Conservation (phyloP, 2,797 vertebrate genomes). For the Hozukius guyotensis region DNA sequence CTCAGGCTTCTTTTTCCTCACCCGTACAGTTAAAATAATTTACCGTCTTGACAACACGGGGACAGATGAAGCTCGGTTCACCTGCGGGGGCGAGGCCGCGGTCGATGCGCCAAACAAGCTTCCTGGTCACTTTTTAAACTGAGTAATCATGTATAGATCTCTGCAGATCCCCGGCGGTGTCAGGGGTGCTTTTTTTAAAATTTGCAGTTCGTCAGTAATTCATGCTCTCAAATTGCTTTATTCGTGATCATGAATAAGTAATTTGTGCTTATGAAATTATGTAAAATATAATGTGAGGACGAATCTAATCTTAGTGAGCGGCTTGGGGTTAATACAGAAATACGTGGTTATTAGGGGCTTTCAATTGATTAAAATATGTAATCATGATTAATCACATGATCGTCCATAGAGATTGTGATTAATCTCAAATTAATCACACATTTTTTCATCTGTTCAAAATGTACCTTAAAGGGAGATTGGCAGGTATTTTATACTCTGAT, state of each 20-base stretch:
- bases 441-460: too few relatives aligned
- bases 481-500: too few relatives aligned
- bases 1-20: constrained; percentile 26
- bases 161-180: not conserved
- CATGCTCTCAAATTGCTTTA: not conserved
- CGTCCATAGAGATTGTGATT: too few relatives aligned
- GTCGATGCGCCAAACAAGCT: constrained; percentile 29
- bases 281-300: not conserved
- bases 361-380: too few relatives aligned
- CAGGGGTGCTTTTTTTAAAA: not conserved
- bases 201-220: not conserved
- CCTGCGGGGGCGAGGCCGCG: not conserved
- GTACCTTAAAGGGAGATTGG: too few relatives aligned
- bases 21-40: constrained; percentile 38
- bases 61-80: constrained; percentile 34
- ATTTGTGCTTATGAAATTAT: not conserved
- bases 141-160: not conserved
- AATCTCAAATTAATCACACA: too few relatives aligned
- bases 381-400: too few relatives aligned
- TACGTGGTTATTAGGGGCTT: not conserved
- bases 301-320: not conserved
- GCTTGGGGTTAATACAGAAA: not conserved
- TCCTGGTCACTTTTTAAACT: constrained; percentile 13
- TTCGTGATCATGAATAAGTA: not conserved
- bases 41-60: constrained; percentile 27